phyloP scores from a whole-genome alignment of 1,140 invertebrate species.

The Eumeta japonica region DNA sequence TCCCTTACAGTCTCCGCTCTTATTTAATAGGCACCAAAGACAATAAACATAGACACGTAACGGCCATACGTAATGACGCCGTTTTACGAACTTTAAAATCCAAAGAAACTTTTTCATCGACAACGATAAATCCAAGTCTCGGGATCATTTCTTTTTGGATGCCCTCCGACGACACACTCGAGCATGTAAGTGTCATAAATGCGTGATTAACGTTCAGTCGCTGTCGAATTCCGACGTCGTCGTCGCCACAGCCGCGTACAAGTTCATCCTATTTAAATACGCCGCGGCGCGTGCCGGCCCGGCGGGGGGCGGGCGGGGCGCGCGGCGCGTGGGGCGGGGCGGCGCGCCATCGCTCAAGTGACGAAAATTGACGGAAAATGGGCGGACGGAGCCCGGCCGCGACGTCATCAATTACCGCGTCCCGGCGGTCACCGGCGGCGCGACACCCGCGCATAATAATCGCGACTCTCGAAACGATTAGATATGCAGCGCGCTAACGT shows the following conservation, averaged over 20 bases:
- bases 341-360: slow-evolving; percentile 53
- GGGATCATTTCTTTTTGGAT: too few species aligned
- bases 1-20: too few species aligned
- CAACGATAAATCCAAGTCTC: too few species aligned
- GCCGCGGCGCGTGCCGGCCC: slow-evolving; percentile 47
- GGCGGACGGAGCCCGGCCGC: slow-evolving; percentile 51
- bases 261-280: slow-evolving; percentile 55
- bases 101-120: too few species aligned
- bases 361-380: slow-evolving; percentile 58
- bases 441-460: too few species aligned
- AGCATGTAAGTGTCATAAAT: slow-evolving; percentile 46
- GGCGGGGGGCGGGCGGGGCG: slow-evolving; percentile 9
- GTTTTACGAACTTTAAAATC: too few species aligned
- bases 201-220: slow-evolving; percentile 50
- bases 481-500: too few species aligned
- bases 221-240: slow-evolving; percentile 39
- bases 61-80: too few species aligned
- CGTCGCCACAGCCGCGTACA: slow-evolving; percentile 41
- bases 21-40: too few species aligned
- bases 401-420: slow-evolving; percentile 53
- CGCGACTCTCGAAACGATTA: too few species aligned
- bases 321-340: slow-evolving; percentile 31
- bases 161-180: slow-evolving; percentile 29
- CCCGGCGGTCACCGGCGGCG: slow-evolving; percentile 40
- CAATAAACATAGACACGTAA: too few species aligned